A percentile compares a stretch with the other conserved stretches of the same genome.
phyloP scores from a whole-genome alignment of 2,797 vertebrate species.

The Sebastes cheni region DNA sequence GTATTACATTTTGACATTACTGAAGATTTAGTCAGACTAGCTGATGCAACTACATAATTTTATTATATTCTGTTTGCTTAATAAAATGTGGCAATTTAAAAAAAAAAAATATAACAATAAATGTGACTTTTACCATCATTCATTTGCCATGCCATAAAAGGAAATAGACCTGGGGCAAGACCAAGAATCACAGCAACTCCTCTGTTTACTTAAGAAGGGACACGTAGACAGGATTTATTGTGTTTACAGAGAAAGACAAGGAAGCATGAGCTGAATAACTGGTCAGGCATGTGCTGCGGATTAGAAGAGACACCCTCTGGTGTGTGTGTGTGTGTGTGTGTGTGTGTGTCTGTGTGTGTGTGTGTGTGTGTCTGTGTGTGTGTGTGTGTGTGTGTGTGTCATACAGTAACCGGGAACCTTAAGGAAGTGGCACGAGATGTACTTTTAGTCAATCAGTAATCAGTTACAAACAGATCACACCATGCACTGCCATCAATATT shows the following conservation, averaged over 20 bases:
- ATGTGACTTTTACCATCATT: neutral
- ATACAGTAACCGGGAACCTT: neutral
- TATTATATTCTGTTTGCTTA: neutral
- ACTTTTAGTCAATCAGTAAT: too few species aligned
- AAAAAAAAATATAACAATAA: neutral
- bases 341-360: too few species aligned
- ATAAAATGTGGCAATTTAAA: neutral
- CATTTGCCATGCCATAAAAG: neutral
- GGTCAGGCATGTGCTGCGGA: neutral
- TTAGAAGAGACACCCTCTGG: neutral
- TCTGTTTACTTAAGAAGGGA: neutral
- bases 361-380: neutral
- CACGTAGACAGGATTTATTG: neutral
- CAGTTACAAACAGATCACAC: too few species aligned
- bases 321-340: neutral
- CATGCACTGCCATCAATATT: neutral
- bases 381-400: neutral
- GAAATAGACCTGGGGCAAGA: neutral
- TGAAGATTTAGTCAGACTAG: neutral
- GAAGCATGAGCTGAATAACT: slow-evolving; percentile 1
- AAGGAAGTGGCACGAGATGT: neutral
- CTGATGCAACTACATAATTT: neutral
- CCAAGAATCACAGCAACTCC: neutral
- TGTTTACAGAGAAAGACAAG: slow-evolving; percentile 5
- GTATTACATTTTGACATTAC: neutral